Evolutionary conservation across 2,888 invertebrate species (phyloP), one percentile per base, ranked within the genome.

Genomic region (Macaria liturata): DNA sequence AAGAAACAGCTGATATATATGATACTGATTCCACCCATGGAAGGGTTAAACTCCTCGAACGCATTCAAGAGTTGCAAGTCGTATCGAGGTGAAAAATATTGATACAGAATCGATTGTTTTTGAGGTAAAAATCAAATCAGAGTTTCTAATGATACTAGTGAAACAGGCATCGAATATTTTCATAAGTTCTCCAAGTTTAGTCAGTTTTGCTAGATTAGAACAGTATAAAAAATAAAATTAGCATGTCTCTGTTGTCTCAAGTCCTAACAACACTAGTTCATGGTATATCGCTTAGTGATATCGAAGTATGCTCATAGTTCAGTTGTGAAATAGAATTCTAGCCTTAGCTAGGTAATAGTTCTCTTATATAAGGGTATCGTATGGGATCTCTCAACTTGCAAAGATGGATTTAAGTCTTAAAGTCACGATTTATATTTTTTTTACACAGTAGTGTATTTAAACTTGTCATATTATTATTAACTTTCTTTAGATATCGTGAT

Each of bases 201-300:
- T 20, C 20, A 20, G 20, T 20, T 20, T 20, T 20, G 20, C 20
- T 20, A 20, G 20, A 20, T 20, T n/a, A 20, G 20, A 20, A 20
- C 20, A 20, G 20, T 20, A 20, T 20, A 20, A 20, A 20, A 20
- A 20, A 37, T 37, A n/a, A 6, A 34, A 37, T 37, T 37, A 37
- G 34, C 7, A 20, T 20, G 20, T 40, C 40, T 43, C 9, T 3
- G 9, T 9, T 4, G 3, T n/a, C 43, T 43, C n/a, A n/a, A 9
- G 43, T 43, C 43, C 9, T 43, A 43, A 43, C 43, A 43, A 9
- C 31, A 4, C 5, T 46, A 32, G 8, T 46, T 79, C 74, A 70
- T 68, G 74, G 80, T 83, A 80, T 81, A 82, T 81, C 83, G 89
- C 88, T 89, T 89, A 90, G 89, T 88, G 86, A 88, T 89, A 87